phyloP scores from a whole-genome alignment of 92 coral and sea anemone species.

The Siderastrea radians region DNA sequence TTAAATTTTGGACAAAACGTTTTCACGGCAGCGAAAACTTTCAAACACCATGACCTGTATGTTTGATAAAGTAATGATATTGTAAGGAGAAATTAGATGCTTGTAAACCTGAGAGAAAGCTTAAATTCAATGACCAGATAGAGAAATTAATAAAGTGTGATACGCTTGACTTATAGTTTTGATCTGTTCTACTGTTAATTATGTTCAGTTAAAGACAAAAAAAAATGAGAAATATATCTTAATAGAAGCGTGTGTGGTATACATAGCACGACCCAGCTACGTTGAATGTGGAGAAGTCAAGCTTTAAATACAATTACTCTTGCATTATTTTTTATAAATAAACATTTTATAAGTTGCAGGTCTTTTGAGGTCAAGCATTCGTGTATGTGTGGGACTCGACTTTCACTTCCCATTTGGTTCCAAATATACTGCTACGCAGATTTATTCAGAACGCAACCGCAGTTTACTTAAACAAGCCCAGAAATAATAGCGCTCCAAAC shows the following conservation, averaged over 20 bases:
- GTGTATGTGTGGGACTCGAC: not conserved
- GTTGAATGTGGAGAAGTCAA: not conserved
- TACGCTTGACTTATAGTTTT: too few species aligned
- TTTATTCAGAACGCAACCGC: not conserved
- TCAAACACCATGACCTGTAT: too few species aligned
- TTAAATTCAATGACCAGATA: too few species aligned
- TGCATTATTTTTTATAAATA: not conserved
- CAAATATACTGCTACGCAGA: not conserved
- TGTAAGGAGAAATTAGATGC: too few species aligned
- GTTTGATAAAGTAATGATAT: too few species aligned
- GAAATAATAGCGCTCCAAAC: not conserved
- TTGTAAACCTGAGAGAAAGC: too few species aligned
- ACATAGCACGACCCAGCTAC: not conserved
- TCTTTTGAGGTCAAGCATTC: not conserved
- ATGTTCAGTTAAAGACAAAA: not conserved
- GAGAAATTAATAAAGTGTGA: too few species aligned
- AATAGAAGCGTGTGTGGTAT: not conserved
- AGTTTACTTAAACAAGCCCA: not conserved
- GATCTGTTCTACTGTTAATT: not conserved
- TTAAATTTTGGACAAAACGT: too few species aligned
- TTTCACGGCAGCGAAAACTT: too few species aligned
- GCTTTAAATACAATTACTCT: not conserved
- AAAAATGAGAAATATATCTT: not conserved
- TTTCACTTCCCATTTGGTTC: not conserved
- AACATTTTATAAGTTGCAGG: not conserved